Evolutionary conservation across 2,113 vertebrate genomes (phyloP).

Genomic region (Myiozetetes cayanensis): DNA sequence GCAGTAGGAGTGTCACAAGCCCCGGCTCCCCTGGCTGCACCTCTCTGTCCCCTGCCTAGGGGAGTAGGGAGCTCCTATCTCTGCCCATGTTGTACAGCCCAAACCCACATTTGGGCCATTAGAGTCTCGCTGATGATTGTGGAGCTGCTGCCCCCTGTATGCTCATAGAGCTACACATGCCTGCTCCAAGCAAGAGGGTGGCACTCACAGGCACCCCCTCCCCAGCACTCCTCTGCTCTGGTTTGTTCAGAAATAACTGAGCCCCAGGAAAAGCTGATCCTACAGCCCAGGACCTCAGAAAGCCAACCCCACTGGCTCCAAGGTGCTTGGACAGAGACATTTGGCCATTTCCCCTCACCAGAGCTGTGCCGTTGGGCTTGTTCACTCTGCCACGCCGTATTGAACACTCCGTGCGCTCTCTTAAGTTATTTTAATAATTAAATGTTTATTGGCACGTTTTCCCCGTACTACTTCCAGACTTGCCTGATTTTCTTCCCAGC

Average conservation of each 20-base stretch:
- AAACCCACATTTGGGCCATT: background rate
- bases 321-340: accelerated
- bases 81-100: background rate
- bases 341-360: background rate
- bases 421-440: slow-evolving; percentile 7
- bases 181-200: background rate
- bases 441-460: slow-evolving; percentile 26
- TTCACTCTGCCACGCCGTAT: background rate
- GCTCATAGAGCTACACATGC: background rate
- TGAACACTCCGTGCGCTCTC: background rate
- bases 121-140: accelerated
- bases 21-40: background rate
- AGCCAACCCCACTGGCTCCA: background rate
- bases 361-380: background rate
- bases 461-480: background rate
- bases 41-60: background rate
- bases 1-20: accelerated
- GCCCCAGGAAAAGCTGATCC: background rate
- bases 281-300: background rate
- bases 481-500: background rate
- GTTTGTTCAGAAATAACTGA: background rate
- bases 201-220: background rate
- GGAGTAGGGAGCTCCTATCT: background rate
- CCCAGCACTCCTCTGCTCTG: background rate
- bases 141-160: background rate